phyloP scores from a whole-genome alignment of 2,888 invertebrate genomes.

The Oscheius sp. region DNA sequence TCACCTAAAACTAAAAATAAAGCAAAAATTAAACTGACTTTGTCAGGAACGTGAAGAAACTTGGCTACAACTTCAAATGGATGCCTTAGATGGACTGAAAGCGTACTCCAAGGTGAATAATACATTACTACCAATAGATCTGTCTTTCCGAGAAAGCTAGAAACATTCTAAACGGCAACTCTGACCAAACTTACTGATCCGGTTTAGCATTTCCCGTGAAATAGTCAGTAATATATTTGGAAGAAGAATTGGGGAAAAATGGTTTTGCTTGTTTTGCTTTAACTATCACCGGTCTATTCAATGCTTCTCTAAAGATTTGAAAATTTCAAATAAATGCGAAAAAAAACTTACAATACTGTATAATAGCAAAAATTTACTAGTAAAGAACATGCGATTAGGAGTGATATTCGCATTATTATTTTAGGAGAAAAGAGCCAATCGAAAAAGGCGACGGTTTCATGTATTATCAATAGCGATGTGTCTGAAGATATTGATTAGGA shows the following conservation, averaged over 20 bases:
- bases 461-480: background rate
- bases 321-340: background rate
- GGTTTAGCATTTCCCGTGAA: constrained; percentile 16
- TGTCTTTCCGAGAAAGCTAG: constrained; percentile 24
- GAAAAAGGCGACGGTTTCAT: constrained; percentile 8
- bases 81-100: constrained; percentile 39
- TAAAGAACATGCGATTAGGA: background rate
- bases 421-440: constrained; percentile 19
- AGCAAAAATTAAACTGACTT: background rate
- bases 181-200: background rate
- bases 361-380: background rate
- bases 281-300: constrained; percentile 15
- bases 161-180: background rate
- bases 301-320: constrained; percentile 15
- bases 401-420: constrained; percentile 7
- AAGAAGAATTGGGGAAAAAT: constrained; percentile 27
- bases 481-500: background rate
- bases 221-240: constrained; percentile 17
- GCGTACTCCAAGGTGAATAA: constrained; percentile 54
- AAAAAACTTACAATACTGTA: constrained; percentile 7
- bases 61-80: constrained; percentile 37
- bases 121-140: constrained; percentile 50
- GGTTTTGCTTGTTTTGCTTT: constrained; percentile 13
- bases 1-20: constrained; percentile 36
- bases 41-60: background rate